Percentiles rank a stretch among this genome's conserved stretches.
phyloP scores from a whole-genome alignment of 2,888 invertebrate species.

The Leptopterna dolabrata region DNA sequence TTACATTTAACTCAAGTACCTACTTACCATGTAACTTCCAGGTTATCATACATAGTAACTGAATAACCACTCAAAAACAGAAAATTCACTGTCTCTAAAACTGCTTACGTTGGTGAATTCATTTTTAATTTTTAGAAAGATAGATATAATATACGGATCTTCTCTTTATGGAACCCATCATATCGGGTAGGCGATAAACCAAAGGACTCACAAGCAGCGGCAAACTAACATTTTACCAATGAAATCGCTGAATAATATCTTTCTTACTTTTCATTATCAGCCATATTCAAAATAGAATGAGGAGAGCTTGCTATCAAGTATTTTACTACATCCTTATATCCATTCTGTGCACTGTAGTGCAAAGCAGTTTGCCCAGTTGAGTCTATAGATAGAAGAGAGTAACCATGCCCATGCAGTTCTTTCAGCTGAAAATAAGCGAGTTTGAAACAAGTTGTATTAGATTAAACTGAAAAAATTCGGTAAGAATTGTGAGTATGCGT shows the following conservation, averaged over 20 bases:
- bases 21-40: too few relatives aligned
- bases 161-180: too few relatives aligned
- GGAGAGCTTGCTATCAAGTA: conserved; percentile 90
- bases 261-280: conserved; percentile 84
- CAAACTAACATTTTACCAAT: too few relatives aligned
- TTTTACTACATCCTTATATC: conserved; percentile 89
- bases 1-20: too few relatives aligned
- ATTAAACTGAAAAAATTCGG: not conserved
- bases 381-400: conserved; percentile 85
- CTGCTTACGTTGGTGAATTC: too few relatives aligned
- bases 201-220: too few relatives aligned
- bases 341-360: conserved; percentile 88
- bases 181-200: too few relatives aligned
- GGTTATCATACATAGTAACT: too few relatives aligned
- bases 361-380: conserved; percentile 88
- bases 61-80: not conserved
- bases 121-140: too few relatives aligned
- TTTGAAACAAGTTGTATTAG: conserved; percentile 54
- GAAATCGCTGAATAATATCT: not conserved
- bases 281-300: conserved; percentile 84
- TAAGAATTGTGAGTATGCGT: too few relatives aligned
- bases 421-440: conserved; percentile 73
- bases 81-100: not conserved
- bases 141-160: too few relatives aligned
- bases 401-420: conserved; percentile 85